Percentiles rank a stretch among this genome's conserved stretches.
These are phyloP conservation scores for Nasonia longicornis DNA, from an alignment of 1,140 invertebrate species.

Conservation along the genomic window DNA sequence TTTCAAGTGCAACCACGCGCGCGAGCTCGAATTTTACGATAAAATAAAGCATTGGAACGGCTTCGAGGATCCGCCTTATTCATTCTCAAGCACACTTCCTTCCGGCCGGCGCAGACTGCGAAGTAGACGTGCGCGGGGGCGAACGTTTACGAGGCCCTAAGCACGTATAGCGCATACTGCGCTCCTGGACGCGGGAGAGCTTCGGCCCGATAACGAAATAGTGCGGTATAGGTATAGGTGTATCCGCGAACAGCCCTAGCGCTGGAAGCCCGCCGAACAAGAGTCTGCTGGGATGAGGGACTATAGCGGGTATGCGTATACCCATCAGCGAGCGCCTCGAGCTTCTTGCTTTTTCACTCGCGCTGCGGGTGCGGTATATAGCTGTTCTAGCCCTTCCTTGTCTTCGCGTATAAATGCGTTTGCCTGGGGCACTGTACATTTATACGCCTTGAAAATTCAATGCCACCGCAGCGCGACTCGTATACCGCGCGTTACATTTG, in stretches of 20 bases:
- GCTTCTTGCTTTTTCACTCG: not conserved
- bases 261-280: not conserved
- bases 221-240: not conserved
- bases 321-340: not conserved
- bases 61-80: constrained; percentile 22
- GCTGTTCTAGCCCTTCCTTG: constrained; percentile 14
- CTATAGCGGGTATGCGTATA: not conserved
- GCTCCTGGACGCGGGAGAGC: constrained; percentile 11
- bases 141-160: constrained; percentile 36
- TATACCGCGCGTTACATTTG: constrained; percentile 53
- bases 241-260: not conserved
- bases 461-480: too few species aligned
- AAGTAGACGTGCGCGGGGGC: not conserved
- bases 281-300: not conserved
- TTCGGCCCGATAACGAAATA: constrained; percentile 52
- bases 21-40: not conserved
- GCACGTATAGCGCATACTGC: constrained; percentile 33
- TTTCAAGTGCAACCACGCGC: not conserved
- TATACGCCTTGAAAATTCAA: not conserved
- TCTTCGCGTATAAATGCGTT: not conserved
- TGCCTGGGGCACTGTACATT: not conserved
- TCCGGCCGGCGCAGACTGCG: not conserved
- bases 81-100: constrained; percentile 3
- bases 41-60: not conserved
- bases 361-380: too few species aligned